Conservation (phyloP, 2,888 invertebrate species). For the Blomia tropicalis region DNA sequence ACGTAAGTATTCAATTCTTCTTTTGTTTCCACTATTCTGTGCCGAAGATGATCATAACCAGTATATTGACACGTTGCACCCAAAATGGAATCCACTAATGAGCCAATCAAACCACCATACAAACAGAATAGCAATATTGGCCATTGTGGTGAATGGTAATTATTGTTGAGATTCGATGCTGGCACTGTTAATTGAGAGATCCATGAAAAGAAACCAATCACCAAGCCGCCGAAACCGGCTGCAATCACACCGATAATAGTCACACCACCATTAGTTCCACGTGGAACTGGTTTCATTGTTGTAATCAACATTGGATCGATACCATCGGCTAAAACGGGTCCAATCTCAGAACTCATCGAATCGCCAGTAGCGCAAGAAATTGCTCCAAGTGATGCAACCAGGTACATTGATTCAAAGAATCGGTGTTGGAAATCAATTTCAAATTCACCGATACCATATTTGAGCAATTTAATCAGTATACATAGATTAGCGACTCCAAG, state of each 20-base stretch:
- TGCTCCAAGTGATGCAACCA: conserved; percentile 56
- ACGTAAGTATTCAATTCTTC: conserved; percentile 42
- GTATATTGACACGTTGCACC: conserved; percentile 75
- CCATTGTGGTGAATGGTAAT: conserved; percentile 46
- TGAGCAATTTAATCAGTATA: conserved; percentile 57
- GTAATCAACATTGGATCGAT: conserved; percentile 59
- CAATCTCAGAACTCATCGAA: conserved; percentile 78
- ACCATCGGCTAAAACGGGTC: conserved; percentile 47
- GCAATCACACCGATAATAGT: conserved; percentile 43
- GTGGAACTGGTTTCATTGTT: conserved; percentile 52
- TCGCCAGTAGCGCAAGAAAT: conserved; percentile 69
- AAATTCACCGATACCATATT: conserved; percentile 58
- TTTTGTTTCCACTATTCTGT: neutral
- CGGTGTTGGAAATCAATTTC: conserved; percentile 54
- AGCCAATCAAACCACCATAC: conserved; percentile 59
- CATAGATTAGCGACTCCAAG: conserved; percentile 68
- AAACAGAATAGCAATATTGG: conserved; percentile 56
- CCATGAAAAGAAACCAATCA: conserved; percentile 48
- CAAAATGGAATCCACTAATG: conserved; percentile 61
- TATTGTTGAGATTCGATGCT: conserved; percentile 28
- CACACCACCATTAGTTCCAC: conserved; percentile 74
- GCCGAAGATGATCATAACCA: conserved; percentile 43
- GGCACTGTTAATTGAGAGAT: neutral
- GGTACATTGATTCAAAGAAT: conserved; percentile 51
- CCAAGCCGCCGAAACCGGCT: conserved; percentile 50